These are phyloP conservation scores for Caenorhabditis sp. DNA, from an alignment of 2,888 invertebrate species.

Conservation along the genomic window DNA sequence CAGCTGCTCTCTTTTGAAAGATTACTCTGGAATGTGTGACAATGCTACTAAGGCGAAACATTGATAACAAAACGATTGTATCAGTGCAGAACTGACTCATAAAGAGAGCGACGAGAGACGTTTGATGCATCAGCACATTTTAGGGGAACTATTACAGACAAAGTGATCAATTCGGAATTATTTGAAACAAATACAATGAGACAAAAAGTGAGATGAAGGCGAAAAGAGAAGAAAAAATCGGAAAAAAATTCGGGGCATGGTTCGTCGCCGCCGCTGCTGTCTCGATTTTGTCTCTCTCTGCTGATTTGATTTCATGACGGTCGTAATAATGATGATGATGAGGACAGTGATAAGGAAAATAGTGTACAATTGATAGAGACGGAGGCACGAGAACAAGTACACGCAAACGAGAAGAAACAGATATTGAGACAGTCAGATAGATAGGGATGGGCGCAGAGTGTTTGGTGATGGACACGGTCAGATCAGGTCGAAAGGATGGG, in stretches of 20 bases:
- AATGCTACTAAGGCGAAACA: not conserved
- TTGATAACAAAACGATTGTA: not conserved
- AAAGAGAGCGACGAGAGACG: not conserved
- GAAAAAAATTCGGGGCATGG: constrained; percentile 5
- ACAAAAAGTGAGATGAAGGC: not conserved
- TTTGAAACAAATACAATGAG: not conserved
- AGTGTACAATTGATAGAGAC: constrained; percentile 5
- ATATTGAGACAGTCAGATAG: not conserved
- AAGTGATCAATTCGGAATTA: too few relatives aligned
- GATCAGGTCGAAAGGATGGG: not conserved
- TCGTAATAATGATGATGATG: constrained; percentile 32
- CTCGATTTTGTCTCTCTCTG: not conserved
- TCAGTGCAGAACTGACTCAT: not conserved
- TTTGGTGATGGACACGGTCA: constrained; percentile 20
- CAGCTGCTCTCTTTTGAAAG: too few relatives aligned
- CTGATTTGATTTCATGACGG: not conserved
- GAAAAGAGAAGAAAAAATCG: not conserved
- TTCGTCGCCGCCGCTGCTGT: constrained; percentile 1
- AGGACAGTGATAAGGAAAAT: constrained; percentile 25
- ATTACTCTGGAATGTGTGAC: constrained; percentile 9
- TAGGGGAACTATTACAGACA: too few relatives aligned
- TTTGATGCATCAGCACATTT: not conserved
- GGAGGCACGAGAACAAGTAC: constrained; percentile 31
- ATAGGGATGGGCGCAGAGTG: constrained; percentile 7
- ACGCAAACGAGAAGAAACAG: not conserved